Conservation (phyloP, 1,140 invertebrate species). For the Steinernema khuongi region DNA sequence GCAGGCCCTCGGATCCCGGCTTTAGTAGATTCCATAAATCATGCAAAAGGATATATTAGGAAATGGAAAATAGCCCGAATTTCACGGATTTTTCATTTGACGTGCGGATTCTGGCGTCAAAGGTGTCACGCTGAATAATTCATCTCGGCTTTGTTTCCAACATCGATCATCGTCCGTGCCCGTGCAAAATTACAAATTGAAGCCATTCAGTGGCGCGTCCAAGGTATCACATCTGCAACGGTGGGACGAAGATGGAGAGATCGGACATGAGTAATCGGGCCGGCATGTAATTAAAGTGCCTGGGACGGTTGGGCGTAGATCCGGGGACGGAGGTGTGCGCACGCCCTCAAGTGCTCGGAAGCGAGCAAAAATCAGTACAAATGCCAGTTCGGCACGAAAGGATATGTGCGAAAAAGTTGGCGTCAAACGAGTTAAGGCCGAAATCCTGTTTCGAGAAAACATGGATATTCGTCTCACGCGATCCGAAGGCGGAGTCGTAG, state of each 20-base stretch:
- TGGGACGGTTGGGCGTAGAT: too few relatives aligned
- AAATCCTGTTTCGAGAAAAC: conserved; percentile 13
- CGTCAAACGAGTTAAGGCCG: conserved; percentile 13
- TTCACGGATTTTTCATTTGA: background rate
- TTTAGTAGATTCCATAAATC: conserved; percentile 11
- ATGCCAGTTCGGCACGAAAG: background rate
- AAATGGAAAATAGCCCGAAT: background rate
- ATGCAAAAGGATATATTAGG: conserved; percentile 13
- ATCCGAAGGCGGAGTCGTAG: background rate
- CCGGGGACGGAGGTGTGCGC: background rate
- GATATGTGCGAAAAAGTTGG: conserved; percentile 15
- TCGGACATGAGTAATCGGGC: background rate
- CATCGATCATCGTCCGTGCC: background rate
- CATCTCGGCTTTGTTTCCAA: background rate
- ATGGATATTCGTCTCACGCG: conserved; percentile 9
- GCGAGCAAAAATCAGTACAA: too few relatives aligned
- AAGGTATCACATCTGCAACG: too few relatives aligned
- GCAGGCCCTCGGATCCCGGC: too few relatives aligned
- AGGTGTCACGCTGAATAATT: background rate
- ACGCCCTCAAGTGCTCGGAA: background rate
- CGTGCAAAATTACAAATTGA: background rate
- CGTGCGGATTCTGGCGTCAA: too few relatives aligned
- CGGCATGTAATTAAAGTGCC: background rate
- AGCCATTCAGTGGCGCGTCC: background rate
- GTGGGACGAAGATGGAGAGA: background rate